Evolutionary conservation across 2,888 invertebrate species (phyloP), one percentile per base, ranked within the genome.

Genomic region (Noctua janthe): DNA sequence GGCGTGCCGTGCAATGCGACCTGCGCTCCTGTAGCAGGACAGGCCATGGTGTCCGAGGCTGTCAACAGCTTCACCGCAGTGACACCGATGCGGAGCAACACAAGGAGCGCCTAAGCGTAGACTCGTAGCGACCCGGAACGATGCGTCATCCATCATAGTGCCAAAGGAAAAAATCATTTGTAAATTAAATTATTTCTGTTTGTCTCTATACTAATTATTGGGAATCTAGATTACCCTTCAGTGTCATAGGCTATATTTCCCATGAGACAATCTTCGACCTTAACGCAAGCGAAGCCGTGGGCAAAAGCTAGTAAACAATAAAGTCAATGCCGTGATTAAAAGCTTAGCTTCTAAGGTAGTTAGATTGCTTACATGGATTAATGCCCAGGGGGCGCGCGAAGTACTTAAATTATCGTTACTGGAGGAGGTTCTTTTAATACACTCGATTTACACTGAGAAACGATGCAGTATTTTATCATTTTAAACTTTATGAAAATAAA

Each of bases 401-500:
- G 11, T n/a, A 39, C 62, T 39, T 39, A 56, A 35, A n/a, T 10
- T 11, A 56, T 71, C 10, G 23, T 72, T 17, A 17, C 59, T 59
- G 6, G 13, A 8, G 23, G 47, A 15, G 8, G 73, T 35, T n/a
- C 35, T 74, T 35, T 35, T n/a, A 49, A 49, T 49, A 5, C 13
- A n/a, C 17, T 20, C n/a, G 43, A 23, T 23, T 56, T 47, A 76
- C 11, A 43, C 23, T 23, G 23, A 77, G 1, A 49, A 77, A 20
- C 4, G n/a, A 49, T n/a, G 10, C 76, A 35, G 43, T 74, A 47
- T 56, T 35, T 76, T 47, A 10, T 8, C 15, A 35, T 39, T n/a
- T 15, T 20, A 75, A 54, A 29, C 29, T 74, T 29, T 10, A 29
- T 23, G 23, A 39, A 74, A 51, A 74, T 49, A 74, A 74, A 39